phyloP scores from a whole-genome alignment of 2,888 invertebrate genomes.

The Amphipyra tragopoginis region DNA sequence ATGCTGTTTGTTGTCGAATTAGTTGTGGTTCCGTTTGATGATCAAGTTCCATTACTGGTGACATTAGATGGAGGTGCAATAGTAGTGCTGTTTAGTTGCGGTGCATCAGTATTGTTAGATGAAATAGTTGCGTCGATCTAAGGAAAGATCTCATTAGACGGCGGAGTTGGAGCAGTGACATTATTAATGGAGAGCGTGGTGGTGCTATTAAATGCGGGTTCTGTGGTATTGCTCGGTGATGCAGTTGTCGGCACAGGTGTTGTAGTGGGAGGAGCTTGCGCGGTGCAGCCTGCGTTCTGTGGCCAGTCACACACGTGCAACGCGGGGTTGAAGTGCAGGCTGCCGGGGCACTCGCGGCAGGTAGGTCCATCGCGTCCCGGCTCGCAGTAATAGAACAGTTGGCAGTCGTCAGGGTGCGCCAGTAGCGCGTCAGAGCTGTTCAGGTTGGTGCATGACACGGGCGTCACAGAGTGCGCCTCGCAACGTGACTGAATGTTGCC shows the following conservation, averaged over 20 bases:
- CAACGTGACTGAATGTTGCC: no score
- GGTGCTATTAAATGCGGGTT: not conserved
- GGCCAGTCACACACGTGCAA: constrained; percentile 28
- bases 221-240: not conserved
- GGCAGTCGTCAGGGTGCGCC: no score
- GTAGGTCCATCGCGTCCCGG: constrained; percentile 9
- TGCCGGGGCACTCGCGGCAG: constrained; percentile 23
- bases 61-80: not conserved
- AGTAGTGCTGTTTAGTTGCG: not conserved
- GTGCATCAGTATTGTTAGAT: not conserved
- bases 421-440: no score
- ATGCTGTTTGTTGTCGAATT: not conserved
- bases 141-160: not conserved
- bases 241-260: not conserved
- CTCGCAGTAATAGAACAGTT: no score
- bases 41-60: not conserved
- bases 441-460: no score
- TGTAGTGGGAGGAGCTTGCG: not conserved
- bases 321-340: constrained; percentile 9
- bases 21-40: not conserved
- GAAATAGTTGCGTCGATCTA: not conserved
- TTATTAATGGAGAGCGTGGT: not conserved
- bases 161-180: not conserved
- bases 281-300: constrained; percentile 15
- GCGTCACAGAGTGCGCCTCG: no score